Conservation (phyloP, 2,888 invertebrate species). For the Mythimna impura region DNA sequence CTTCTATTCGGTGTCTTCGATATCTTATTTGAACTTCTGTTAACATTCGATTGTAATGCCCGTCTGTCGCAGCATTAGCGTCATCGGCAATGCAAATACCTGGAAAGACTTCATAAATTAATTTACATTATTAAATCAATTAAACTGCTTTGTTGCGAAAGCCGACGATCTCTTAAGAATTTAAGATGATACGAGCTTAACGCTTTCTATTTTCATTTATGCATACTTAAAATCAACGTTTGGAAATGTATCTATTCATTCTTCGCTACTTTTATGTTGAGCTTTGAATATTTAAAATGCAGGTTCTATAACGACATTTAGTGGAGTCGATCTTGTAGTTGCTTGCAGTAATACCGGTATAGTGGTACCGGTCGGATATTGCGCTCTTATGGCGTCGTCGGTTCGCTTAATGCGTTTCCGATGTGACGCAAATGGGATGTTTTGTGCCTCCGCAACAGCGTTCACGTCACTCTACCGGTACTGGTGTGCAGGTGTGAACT, state of each 20-base stretch:
- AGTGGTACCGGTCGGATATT: conserved; percentile 84
- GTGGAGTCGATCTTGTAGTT: conserved; percentile 50
- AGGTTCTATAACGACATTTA: conserved; percentile 43
- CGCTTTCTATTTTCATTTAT: conserved; percentile 37
- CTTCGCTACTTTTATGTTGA: conserved; percentile 13
- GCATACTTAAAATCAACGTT: conserved; percentile 16
- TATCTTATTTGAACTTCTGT: conserved; percentile 31
- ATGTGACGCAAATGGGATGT: conserved; percentile 87
- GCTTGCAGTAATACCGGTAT: conserved; percentile 59
- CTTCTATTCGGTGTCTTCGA: conserved; percentile 13
- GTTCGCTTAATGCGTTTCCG: conserved; percentile 87
- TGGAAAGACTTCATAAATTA: conserved; percentile 55
- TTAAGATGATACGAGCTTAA: conserved; percentile 16
- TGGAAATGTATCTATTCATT: conserved; percentile 19
- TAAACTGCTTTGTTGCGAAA: conserved; percentile 49
- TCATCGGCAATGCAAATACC: conserved; percentile 61
- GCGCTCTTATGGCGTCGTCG: conserved; percentile 83
- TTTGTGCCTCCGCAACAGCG: conserved; percentile 74
- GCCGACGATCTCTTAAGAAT: conserved; percentile 17
- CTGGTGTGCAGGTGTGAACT: conserved; percentile 72
- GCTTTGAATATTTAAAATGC: conserved; percentile 36
- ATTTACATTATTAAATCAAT: conserved; percentile 66
- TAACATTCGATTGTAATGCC: conserved; percentile 43
- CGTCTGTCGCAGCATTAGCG: conserved; percentile 46
- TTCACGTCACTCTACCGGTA: conserved; percentile 54